Evolutionary conservation across 2,888 invertebrate species (phyloP), one percentile per base, ranked within the genome.

Genomic region (Calliopum simillimum): DNA sequence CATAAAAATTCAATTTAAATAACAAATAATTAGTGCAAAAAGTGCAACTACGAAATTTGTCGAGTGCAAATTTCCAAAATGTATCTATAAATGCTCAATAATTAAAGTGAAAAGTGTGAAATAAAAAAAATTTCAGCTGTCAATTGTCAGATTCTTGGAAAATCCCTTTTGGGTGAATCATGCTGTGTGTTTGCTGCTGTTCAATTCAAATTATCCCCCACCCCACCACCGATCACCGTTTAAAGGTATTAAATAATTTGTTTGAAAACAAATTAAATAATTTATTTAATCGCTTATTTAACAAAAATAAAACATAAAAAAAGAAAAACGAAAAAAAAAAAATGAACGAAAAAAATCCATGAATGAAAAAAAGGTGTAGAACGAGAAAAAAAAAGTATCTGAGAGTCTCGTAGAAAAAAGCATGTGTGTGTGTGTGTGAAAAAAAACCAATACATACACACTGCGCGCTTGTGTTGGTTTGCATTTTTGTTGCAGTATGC

Each of bases 231-330:
- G 14, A 19, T 43, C 3, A 12, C 4, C 47, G n/a, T 23, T 53
- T 6, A 5, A 14, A 43, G 14, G 41, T 43, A 23, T 58, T 23
- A 58, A 58, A 13, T 33, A 62, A 55, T 68, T 62, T 55, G 55
- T 68, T 51, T 68, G 62, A 68, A 62, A 68, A 51, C 55, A 63
- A 63, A 69, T 62, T 33, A 55, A 55, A 41, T 56, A 53, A 68
- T 65, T 69, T 69, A 69, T 49, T 64, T 58, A 58, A 69, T 47
- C 49, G 69, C 69, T 44, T 63, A 46, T 68, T 69, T 63, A 56
- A 66, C 47, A 25, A 16, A 51, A 59, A 43, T 41, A 49, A 43
- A 21, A 55, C 16, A 55, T 25, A n/a, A 55, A 46, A 19, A 19
- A 23, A 58, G 25, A 56, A 56, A n/a, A 49, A n/a, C 6, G 41